phyloP scores from a whole-genome alignment of 2,888 invertebrate species.

The Chrysolina americana region DNA sequence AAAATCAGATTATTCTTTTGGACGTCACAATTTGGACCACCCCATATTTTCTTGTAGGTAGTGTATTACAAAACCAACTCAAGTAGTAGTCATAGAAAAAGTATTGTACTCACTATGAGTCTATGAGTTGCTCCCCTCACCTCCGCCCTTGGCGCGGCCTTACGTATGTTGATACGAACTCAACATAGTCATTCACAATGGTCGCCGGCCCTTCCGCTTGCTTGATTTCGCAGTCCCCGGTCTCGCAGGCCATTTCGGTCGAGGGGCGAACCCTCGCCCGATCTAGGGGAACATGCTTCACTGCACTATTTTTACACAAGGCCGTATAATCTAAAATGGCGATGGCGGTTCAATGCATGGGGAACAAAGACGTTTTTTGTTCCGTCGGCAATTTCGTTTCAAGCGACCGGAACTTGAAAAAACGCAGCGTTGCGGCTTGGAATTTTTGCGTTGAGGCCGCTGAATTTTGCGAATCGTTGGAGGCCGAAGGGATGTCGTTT shows the following conservation, averaged over 20 bases:
- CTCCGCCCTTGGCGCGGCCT: slow-evolving; percentile 39
- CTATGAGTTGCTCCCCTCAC: not conserved
- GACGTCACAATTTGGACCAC: too few relatives aligned
- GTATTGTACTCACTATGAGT: too few relatives aligned
- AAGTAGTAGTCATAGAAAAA: too few relatives aligned
- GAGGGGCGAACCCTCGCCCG: slow-evolving; percentile 62
- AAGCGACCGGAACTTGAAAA: slow-evolving; percentile 11
- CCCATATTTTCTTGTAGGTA: too few relatives aligned
- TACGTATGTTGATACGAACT: slow-evolving; percentile 54
- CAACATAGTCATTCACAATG: slow-evolving; percentile 57
- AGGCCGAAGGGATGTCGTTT: slow-evolving; percentile 7
- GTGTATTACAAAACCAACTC: too few relatives aligned
- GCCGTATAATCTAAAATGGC: slow-evolving; percentile 67
- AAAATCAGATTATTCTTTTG: too few relatives aligned
- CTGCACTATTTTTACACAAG: slow-evolving; percentile 69
- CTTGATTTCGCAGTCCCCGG: slow-evolving; percentile 62
- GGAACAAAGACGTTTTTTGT: slow-evolving; percentile 64
- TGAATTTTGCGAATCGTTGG: not conserved
- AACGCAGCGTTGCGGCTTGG: slow-evolving; percentile 4
- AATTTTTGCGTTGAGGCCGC: slow-evolving; percentile 23
- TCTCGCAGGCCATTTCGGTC: slow-evolving; percentile 62
- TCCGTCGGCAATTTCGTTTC: slow-evolving; percentile 49
- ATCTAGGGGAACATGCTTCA: slow-evolving; percentile 68
- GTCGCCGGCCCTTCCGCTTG: slow-evolving; percentile 63
- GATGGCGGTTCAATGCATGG: slow-evolving; percentile 65